These are phyloP conservation scores for Rhinopomastus cyanomelas DNA, from an alignment of 2,113 vertebrate genomes.

Conservation along the genomic window DNA sequence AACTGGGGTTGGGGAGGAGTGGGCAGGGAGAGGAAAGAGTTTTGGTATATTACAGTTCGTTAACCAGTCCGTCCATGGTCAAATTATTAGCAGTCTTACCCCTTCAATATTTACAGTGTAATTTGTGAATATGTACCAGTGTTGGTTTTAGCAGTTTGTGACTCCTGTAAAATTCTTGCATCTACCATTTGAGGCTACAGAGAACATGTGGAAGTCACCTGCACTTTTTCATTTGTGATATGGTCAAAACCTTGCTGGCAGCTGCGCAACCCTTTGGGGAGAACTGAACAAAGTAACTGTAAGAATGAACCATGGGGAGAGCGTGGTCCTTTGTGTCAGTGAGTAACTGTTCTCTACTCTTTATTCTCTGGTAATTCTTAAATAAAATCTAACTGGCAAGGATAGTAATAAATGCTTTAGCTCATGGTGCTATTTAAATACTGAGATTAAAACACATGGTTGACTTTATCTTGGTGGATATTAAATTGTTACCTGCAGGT, in stretches of 20 bases:
- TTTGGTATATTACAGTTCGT: not conserved
- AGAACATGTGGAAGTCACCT: not conserved
- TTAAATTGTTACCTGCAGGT: not conserved
- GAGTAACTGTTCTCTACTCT: not conserved
- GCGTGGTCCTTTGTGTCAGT: not conserved
- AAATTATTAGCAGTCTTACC: not conserved
- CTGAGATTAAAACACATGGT: not conserved
- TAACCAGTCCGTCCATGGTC: not conserved
- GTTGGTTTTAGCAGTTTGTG: not conserved
- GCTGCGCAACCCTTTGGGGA: not conserved
- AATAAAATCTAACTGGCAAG: not conserved
- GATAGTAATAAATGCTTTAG: not conserved
- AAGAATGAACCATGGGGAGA: not conserved
- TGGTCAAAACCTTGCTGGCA: not conserved
- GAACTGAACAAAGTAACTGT: not conserved
- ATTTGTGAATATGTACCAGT: not conserved
- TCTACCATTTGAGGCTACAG: not conserved
- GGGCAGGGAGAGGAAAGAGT: not conserved
- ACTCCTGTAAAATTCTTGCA: not conserved
- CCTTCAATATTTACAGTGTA: not conserved
- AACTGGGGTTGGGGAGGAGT: accelerated
- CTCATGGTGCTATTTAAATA: not conserved
- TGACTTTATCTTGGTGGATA: not conserved
- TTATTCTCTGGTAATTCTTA: not conserved
- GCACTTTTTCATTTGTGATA: not conserved